A percentile compares a stretch with the other conserved stretches of the same genome.
Evolutionary conservation across 2,113 vertebrate genomes (phyloP).

Genomic region (Carlito syrichta): DNA sequence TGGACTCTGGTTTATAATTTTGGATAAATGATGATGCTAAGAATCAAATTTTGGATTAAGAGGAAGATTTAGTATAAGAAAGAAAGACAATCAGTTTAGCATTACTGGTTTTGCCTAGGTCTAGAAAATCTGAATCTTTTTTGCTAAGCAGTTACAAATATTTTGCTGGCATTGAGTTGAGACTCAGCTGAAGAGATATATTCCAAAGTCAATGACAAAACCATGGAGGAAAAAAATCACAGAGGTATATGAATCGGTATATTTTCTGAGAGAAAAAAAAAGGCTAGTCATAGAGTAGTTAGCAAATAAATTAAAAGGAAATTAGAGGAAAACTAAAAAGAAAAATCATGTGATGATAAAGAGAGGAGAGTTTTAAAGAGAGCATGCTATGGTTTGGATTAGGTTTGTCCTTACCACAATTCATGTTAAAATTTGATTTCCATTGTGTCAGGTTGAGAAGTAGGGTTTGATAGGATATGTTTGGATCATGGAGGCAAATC

Average conservation of each 20-base stretch:
- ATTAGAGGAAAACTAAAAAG: background rate
- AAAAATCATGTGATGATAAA: background rate
- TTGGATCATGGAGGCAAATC: background rate
- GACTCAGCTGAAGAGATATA: background rate
- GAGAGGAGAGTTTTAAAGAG: background rate
- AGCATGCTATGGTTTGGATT: background rate
- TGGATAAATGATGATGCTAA: background rate
- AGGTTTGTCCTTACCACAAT: background rate
- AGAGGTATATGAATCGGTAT: background rate
- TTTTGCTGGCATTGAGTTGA: background rate
- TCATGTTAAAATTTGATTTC: background rate
- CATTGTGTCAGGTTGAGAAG: background rate
- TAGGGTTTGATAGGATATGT: background rate
- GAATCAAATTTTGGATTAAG: background rate
- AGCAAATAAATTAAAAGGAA: background rate
- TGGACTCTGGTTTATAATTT: background rate
- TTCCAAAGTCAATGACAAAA: background rate
- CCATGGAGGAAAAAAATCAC: background rate
- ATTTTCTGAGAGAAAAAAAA: background rate
- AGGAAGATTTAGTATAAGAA: background rate
- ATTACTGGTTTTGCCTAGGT: background rate
- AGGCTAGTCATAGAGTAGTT: background rate
- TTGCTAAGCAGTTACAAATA: background rate
- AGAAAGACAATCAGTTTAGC: background rate
- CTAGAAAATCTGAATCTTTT: background rate